Evolutionary conservation across 2,797 vertebrate species (phyloP), one percentile per base, ranked within the genome.

Genomic region (Esox masquinongy): DNA sequence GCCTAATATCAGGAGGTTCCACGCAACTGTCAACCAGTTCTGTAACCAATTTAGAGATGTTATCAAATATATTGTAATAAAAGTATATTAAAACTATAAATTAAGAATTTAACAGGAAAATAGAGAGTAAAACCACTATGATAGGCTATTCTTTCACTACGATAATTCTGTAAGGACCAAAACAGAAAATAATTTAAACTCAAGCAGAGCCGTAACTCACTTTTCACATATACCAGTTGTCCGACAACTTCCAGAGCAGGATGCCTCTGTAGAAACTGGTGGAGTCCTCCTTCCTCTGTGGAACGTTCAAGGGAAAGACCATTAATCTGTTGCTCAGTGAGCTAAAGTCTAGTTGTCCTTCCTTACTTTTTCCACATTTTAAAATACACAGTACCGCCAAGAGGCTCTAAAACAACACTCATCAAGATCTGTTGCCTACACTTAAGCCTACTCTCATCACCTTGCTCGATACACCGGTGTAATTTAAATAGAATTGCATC

Each of bases 231-330:
- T 73, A 92, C 74, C 43, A 85, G 67, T 56, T 85, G n/a, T 5
- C 0, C 6, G 4, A 39, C 26, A 39, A 92, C 22, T 29, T 82
- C 78, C 43, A 94, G 80, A n/a, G 77, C 83, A 12, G 92, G 90
- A 66, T 94, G 92, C 66, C 66, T 84, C 4, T 76, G 77, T n/a
- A 94, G 75, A 85, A 92, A 93, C 11, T 22, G 51, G 1, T 78
- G 14, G 9, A 93, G 69, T 0, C 92, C 91, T 82, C 92, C 93
- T 43, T 83, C 85, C 70, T 83, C 93, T 94, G 71, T 3, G 26
- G 74, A 29, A 76, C n/a, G 74, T 67, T 22, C 19, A 71, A 3
- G 8, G 22, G 31, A 22, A n/a, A 8, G n/a, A 69, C 67, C 36
- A 39, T 17, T 15, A 69, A 69, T 43, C 36, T 0, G 1, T n/a